Evolutionary conservation across 1,140 invertebrate genomes (phyloP).

Genomic region (Marisa cornuarietis): DNA sequence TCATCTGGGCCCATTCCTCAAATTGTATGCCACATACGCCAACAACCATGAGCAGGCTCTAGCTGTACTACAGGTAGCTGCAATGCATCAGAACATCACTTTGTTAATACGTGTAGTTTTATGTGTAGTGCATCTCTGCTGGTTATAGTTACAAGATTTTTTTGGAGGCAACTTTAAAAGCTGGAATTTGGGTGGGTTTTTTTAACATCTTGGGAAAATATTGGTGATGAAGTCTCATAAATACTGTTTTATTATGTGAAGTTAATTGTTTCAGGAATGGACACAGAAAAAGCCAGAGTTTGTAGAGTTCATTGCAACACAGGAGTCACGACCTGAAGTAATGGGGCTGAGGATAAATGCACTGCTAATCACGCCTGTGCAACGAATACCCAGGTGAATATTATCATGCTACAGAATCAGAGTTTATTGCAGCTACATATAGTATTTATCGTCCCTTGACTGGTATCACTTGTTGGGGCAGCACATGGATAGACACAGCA

Average conservation of each 20-base stretch:
- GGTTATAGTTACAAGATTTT: not conserved
- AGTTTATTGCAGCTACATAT: not conserved
- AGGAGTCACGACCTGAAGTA: slow-evolving; percentile 79
- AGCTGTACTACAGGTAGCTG: slow-evolving; percentile 52
- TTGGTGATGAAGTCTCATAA: no score
- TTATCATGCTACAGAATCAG: not conserved
- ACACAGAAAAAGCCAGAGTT: slow-evolving; percentile 72
- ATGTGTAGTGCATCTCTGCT: slow-evolving; percentile 34
- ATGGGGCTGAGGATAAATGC: slow-evolving; percentile 74
- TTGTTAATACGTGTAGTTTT: slow-evolving; percentile 61
- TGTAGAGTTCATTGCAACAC: slow-evolving; percentile 68
- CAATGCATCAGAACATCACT: not conserved
- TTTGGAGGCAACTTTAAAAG: no score
- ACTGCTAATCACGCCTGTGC: slow-evolving; percentile 79
- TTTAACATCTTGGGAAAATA: no score
- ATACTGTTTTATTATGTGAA: no score
- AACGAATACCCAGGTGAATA: slow-evolving; percentile 74
- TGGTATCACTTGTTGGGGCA: no score
- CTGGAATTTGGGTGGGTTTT: no score
- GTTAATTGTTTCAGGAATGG: slow-evolving; percentile 67
- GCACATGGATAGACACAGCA: no score
- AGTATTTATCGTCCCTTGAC: no score
- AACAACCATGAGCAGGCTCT: slow-evolving; percentile 76
- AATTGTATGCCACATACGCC: slow-evolving; percentile 81
- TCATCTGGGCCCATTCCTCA: slow-evolving; percentile 80